Percentiles rank a stretch among this genome's conserved stretches.
These are phyloP conservation scores for Poicephalus meyeri DNA, from an alignment of 2,113 vertebrate species.

Conservation along the genomic window DNA sequence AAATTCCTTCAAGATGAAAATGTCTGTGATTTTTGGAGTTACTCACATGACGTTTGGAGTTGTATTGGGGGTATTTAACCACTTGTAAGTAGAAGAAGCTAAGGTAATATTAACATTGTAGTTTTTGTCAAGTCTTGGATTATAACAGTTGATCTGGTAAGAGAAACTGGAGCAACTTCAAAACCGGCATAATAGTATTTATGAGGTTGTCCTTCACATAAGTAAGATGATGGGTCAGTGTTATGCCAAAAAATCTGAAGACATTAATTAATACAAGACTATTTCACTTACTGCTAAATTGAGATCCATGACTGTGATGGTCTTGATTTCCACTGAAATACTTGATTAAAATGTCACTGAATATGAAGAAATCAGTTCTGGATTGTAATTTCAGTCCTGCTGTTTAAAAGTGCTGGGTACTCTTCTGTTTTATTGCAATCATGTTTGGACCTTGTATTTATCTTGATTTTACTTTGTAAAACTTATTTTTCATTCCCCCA, in stretches of 20 bases:
- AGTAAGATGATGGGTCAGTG: not conserved
- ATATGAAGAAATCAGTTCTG: not conserved
- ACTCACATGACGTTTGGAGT: conserved; percentile 95
- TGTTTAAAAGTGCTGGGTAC: not conserved
- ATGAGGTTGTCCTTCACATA: not conserved
- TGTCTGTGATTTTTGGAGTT: conserved; percentile 96
- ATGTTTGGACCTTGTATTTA: not conserved
- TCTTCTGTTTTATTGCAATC: not conserved
- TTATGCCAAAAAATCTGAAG: not conserved
- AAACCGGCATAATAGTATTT: not conserved
- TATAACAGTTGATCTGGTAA: not conserved
- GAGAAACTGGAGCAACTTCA: not conserved
- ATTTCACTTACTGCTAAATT: not conserved
- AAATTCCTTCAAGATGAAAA: conserved; percentile 99
- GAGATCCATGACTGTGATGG: not conserved
- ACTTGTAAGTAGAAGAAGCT: conserved; percentile 83
- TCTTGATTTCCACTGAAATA: not conserved
- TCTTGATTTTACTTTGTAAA: not conserved
- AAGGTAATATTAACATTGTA: not conserved
- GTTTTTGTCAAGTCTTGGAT: not conserved
- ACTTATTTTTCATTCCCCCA: not conserved
- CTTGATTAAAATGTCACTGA: not conserved
- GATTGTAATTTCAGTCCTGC: not conserved
- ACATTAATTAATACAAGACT: not conserved
- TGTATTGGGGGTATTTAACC: conserved; percentile 89